Percentiles rank a stretch among this genome's conserved stretches.
Evolutionary conservation across 2,888 invertebrate genomes (phyloP).

Genomic region (Drosophila hawaiiensis): DNA sequence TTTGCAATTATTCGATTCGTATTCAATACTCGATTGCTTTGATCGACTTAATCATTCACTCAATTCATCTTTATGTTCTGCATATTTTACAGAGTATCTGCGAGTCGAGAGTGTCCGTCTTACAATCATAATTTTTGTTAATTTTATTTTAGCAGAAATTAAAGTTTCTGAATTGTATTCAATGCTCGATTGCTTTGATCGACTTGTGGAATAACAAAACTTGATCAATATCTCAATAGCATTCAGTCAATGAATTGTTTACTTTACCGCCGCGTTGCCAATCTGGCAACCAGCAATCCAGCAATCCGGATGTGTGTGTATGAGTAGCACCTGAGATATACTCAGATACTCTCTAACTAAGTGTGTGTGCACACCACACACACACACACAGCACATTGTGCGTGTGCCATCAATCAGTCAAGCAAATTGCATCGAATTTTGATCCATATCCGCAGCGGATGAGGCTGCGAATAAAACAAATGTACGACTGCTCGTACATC

Average conservation of each 20-base stretch:
- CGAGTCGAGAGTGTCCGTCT: not conserved
- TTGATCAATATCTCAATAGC: slow-evolving; percentile 62
- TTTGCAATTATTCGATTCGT: slow-evolving; percentile 13
- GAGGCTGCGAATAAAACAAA: slow-evolving; percentile 42
- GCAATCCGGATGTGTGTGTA: slow-evolving; percentile 31
- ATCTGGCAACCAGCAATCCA: slow-evolving; percentile 22
- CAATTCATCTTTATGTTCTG: not conserved
- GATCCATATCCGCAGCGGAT: slow-evolving; percentile 76
- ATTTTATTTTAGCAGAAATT: not conserved
- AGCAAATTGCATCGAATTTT: slow-evolving; percentile 80
- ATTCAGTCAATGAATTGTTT: slow-evolving; percentile 48
- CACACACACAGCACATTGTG: not conserved
- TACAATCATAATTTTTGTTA: not conserved
- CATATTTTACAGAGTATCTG: not conserved
- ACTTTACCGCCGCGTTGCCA: slow-evolving; percentile 26
- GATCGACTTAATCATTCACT: not conserved
- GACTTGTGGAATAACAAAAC: slow-evolving; percentile 59
- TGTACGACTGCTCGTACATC: slow-evolving; percentile 43
- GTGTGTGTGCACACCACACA: too few relatives aligned
- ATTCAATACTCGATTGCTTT: slow-evolving; percentile 22
- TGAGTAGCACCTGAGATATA: not conserved
- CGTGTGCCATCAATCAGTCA: slow-evolving; percentile 78
- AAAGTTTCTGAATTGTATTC: slow-evolving; percentile 8
- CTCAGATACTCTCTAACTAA: not conserved
- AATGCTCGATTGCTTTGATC: slow-evolving; percentile 34